Evolutionary conservation across 2,888 invertebrate genomes (phyloP).

Genomic region (Drosophila helvetica): DNA sequence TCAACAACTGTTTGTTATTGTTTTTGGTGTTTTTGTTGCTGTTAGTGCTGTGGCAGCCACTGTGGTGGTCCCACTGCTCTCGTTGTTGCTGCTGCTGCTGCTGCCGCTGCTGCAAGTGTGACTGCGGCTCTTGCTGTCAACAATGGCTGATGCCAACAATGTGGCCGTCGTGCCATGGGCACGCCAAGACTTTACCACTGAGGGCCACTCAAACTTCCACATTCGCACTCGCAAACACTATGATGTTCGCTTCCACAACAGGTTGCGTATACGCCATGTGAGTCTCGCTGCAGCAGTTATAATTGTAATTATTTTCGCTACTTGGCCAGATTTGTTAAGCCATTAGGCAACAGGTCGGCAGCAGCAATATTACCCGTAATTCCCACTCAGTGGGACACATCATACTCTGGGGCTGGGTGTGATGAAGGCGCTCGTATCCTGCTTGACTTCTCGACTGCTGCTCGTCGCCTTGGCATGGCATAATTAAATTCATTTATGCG

Average conservation of each 20-base stretch:
- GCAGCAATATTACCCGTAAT: conserved; percentile 22
- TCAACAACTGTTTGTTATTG: conserved; percentile 69
- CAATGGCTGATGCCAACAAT: conserved; percentile 58
- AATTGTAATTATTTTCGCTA: conserved; percentile 57
- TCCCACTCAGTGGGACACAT: conserved; percentile 10
- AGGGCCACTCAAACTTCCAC: conserved; percentile 69
- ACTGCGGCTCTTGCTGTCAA: conserved; percentile 71
- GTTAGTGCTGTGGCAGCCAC: conserved; percentile 31
- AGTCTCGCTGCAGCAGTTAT: conserved; percentile 31
- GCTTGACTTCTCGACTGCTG: neutral
- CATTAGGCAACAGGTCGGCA: conserved; percentile 51
- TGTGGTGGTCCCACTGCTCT: conserved; percentile 37
- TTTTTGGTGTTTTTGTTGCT: conserved; percentile 24
- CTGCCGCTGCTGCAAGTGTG: conserved; percentile 55
- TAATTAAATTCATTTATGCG: conserved; percentile 62
- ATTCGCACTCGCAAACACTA: conserved; percentile 30
- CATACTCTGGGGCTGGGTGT: conserved; percentile 5
- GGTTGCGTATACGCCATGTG: conserved; percentile 61
- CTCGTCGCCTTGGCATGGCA: neutral
- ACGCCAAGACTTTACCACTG: conserved; percentile 57
- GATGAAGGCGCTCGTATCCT: conserved; percentile 19
- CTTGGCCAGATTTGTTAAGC: conserved; percentile 44
- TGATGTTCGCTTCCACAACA: conserved; percentile 2
- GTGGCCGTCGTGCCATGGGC: conserved; percentile 49
- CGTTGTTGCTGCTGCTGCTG: conserved; percentile 27